Conservation (phyloP, 2,888 invertebrate genomes). For the Hartigia nigra region DNA sequence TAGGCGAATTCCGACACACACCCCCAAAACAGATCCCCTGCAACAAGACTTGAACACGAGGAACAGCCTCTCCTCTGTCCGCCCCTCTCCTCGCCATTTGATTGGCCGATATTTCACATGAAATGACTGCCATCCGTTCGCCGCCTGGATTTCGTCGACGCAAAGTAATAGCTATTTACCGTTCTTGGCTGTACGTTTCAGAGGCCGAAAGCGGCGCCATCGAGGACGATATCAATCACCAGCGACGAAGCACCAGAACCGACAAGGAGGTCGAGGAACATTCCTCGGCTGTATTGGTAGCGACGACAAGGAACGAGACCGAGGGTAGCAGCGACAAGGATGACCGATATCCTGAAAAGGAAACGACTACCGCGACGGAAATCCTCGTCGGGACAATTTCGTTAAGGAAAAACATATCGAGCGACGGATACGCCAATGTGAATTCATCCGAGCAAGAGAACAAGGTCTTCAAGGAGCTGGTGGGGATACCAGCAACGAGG, state of each 20-base stretch:
- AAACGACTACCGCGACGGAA: background rate
- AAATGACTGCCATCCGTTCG: background rate
- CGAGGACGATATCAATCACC: slow-evolving; percentile 44
- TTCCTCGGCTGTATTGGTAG: slow-evolving; percentile 8
- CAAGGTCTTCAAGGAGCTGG: background rate
- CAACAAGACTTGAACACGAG: background rate
- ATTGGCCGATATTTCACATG: background rate
- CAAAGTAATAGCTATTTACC: slow-evolving; percentile 27
- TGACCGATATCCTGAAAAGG: background rate
- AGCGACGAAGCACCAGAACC: slow-evolving; percentile 25
- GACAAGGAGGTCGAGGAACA: background rate
- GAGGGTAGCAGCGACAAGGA: background rate
- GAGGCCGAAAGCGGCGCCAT: slow-evolving; percentile 40
- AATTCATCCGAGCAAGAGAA: background rate
- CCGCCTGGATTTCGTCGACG: background rate
- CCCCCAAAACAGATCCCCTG: background rate
- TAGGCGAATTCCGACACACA: too few species aligned
- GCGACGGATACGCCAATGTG: background rate
- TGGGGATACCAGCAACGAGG: background rate
- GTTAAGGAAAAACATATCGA: background rate
- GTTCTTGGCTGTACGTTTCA: slow-evolving; percentile 24
- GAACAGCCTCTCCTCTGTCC: background rate
- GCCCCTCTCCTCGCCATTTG: background rate
- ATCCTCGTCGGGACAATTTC: background rate
- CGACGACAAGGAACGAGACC: slow-evolving; percentile 15